Base-by-base conservation (phyloP, 2,113 vertebrate genomes). In the Choloepus hoffmanni region DNA sequence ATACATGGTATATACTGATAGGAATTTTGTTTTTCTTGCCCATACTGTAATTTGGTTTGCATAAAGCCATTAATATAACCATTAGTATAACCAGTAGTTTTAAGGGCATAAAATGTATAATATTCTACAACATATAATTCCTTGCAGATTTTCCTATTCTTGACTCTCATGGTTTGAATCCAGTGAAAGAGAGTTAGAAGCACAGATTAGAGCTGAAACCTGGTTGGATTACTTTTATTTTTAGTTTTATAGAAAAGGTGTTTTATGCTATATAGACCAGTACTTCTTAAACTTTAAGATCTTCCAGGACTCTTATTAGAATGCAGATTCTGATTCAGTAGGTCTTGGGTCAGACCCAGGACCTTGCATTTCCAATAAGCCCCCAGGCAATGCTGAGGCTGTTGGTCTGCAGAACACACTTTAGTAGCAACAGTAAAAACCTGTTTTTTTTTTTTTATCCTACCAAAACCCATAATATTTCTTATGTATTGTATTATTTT, bases 121-220 rank as follows among this genome's bases (percentile, higher is more conserved):
- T 73, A 60, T 45, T 94, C 50, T 13, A 28, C 8, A 28, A 30
- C 33, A 26, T 77, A 30, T 48, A 45, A 60, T 93, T 43, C 18
- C 28, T 81, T 89, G 9, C 21, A 81, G 16, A 65, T 81, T 91
- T 82, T 19, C 0, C 12, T 85, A 3, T 81, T 96, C 18, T 85
- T 96, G 65, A 70, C 21, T 88, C n/a, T 78, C 21, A n/a, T 68
- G 45, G 26, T 21, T 53, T 73, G n/a, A 93, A 58, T 72, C 24
- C 30, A 85, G 11, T 48, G 53, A 88, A 45, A 45, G 45, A 95
- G 24, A 86, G 60, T 84, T 96, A 81, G 55, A 95, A 92, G 45
- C 28, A 26, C 2, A 85, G 28, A 73, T 73, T 81, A 23, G 48
- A 15, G 65, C 78, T 26, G 16, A 95, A 95, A 83, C 26, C 21